phyloP scores from a whole-genome alignment of 2,797 vertebrate species.

The Enoplosus armatus region DNA sequence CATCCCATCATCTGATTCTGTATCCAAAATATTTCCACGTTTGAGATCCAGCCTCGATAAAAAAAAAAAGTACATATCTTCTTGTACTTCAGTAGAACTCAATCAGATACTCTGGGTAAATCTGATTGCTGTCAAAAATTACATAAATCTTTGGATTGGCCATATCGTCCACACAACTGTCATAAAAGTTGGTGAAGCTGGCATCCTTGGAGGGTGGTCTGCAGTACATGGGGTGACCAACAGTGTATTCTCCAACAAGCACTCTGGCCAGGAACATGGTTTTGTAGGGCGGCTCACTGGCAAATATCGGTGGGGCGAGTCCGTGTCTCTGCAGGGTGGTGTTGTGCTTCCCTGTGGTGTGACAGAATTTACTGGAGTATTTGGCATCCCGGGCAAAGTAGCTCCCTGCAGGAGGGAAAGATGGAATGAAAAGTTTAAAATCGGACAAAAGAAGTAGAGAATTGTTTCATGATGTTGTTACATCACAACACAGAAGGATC shows the following conservation, averaged over 20 bases:
- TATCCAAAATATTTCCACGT: conserved; percentile 17
- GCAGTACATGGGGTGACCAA: conserved; percentile 92
- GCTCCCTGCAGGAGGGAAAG: conserved; percentile 85
- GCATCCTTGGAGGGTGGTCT: conserved; percentile 96
- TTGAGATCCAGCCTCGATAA: conserved; percentile 36
- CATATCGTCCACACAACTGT: conserved; percentile 96
- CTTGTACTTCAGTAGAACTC: conserved; percentile 89
- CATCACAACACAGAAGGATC: conserved; percentile 27
- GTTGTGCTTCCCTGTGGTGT: conserved; percentile 91
- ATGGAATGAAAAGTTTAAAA: conserved; percentile 1
- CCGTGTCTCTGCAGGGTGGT: conserved; percentile 92
- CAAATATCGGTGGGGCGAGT: conserved; percentile 88
- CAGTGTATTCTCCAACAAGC: conserved; percentile 93
- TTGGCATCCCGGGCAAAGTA: conserved; percentile 96
- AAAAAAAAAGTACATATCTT: neutral
- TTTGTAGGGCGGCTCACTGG: conserved; percentile 88
- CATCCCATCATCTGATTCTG: conserved; percentile 2
- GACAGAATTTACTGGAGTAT: conserved; percentile 97
- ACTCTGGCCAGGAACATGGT: conserved; percentile 97
- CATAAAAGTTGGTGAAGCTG: conserved; percentile 95
- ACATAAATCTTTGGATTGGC: conserved; percentile 97
- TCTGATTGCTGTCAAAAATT: conserved; percentile 98
- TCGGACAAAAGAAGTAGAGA: neutral
- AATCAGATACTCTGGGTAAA: conserved; percentile 98
- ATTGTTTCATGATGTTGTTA: conserved; percentile 22